Conservation (phyloP, 2,888 invertebrate species). For the Lapara coniferarum region DNA sequence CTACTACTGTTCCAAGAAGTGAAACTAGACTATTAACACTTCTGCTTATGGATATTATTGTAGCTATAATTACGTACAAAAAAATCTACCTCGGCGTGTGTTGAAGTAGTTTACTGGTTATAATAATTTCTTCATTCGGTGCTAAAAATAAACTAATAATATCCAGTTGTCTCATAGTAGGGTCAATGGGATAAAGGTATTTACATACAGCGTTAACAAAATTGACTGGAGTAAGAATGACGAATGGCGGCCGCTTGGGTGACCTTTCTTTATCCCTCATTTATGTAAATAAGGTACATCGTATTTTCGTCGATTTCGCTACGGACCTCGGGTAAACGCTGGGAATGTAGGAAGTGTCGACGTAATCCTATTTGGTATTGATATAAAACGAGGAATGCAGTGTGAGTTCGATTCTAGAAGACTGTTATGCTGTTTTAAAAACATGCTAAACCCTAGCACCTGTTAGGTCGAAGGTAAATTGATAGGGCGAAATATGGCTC, state of each 20-base stretch:
- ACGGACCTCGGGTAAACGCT: background rate
- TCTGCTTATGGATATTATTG: too few relatives aligned
- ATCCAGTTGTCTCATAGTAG: background rate
- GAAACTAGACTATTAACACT: too few relatives aligned
- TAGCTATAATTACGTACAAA: too few relatives aligned
- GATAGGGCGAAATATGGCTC: too few relatives aligned
- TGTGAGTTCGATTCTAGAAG: background rate
- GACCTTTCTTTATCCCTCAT: conserved; percentile 49
- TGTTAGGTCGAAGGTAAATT: too few relatives aligned
- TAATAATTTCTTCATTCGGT: too few relatives aligned
- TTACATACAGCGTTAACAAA: conserved; percentile 54
- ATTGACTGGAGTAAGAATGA: conserved; percentile 58
- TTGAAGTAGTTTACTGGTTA: too few relatives aligned
- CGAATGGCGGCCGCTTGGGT: conserved; percentile 52
- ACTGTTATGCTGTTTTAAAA: too few relatives aligned
- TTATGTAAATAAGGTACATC: conserved; percentile 50
- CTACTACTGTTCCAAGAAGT: too few relatives aligned
- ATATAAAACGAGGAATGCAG: background rate
- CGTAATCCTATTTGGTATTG: background rate
- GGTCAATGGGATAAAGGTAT: conserved; percentile 40
- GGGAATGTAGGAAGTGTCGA: background rate
- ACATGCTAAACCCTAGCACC: too few relatives aligned
- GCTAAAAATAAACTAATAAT: too few relatives aligned
- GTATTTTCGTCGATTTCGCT: conserved; percentile 26
- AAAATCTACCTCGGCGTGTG: too few relatives aligned